Conservation (phyloP, 2,113 vertebrate species). For the Barbus barbus region DNA sequence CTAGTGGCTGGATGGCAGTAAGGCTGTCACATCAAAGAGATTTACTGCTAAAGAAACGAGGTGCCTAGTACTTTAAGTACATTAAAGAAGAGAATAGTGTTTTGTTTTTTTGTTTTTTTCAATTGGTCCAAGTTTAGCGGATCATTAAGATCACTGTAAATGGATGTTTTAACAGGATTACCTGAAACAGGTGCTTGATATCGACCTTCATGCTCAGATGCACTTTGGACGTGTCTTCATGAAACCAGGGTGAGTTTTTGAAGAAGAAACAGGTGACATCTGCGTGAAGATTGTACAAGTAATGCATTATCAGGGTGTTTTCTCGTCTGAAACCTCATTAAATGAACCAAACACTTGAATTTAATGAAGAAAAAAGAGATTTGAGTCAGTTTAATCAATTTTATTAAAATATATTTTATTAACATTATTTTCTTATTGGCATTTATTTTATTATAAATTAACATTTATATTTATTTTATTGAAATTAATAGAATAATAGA, state of each 20-base stretch:
- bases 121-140: not conserved
- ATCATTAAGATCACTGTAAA: not conserved
- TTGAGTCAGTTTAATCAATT: not conserved
- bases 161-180: slow-evolving; percentile 84
- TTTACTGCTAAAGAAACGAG: not conserved
- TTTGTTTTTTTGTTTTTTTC: not conserved
- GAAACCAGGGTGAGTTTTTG: slow-evolving; percentile 93
- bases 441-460: not conserved
- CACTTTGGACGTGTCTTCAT: slow-evolving; percentile 99
- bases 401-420: too few relatives aligned
- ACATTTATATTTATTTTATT: too few relatives aligned
- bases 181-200: slow-evolving; percentile 99
- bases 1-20: slow-evolving; percentile 54
- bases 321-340: not conserved
- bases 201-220: slow-evolving; percentile 98
- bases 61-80: not conserved
- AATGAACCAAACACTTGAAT: not conserved
- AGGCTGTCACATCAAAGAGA: not conserved
- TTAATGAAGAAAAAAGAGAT: not conserved
- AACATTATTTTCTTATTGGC: not conserved
- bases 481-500: too few relatives aligned
- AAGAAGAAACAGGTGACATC: slow-evolving; percentile 23
- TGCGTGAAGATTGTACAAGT: not conserved
- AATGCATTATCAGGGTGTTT: not conserved
- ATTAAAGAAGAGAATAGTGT: not conserved